These are phyloP conservation scores for Montipora foliosa DNA, from an alignment of 64 coral and sea anemone species.

Conservation along the genomic window DNA sequence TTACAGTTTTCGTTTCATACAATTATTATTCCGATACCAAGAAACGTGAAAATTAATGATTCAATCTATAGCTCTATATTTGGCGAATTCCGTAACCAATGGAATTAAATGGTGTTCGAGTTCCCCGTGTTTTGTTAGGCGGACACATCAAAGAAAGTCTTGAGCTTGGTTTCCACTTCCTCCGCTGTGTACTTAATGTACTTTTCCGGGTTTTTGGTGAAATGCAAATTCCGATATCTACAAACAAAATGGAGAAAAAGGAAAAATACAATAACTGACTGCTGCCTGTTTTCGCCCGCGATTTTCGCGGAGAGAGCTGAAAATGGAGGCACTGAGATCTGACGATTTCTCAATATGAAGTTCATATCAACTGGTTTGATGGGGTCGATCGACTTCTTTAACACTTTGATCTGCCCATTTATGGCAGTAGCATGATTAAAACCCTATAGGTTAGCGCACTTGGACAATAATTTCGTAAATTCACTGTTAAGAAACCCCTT, in stretches of 20 bases:
- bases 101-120: not conserved
- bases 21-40: too few relatives aligned
- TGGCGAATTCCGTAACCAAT: not conserved
- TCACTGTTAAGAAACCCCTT: too few relatives aligned
- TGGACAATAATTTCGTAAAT: too few relatives aligned
- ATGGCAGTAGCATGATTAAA: too few relatives aligned
- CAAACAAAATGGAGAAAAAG: conserved; percentile 25
- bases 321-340: not conserved
- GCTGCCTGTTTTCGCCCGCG: too few relatives aligned
- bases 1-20: too few relatives aligned
- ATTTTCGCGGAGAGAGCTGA: not conserved
- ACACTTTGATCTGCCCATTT: too few relatives aligned
- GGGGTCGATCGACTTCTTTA: too few relatives aligned
- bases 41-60: too few relatives aligned
- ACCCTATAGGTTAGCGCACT: too few relatives aligned
- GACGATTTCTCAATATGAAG: not conserved
- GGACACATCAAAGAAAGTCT: conserved; percentile 94
- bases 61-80: too few relatives aligned
- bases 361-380: too few relatives aligned
- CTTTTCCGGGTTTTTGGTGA: conserved; percentile 96
- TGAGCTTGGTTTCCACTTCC: conserved; percentile 74
- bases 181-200: conserved; percentile 95
- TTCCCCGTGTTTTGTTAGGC: conserved; percentile 44
- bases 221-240: conserved; percentile 82
- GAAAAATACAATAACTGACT: not conserved